These are phyloP conservation scores for Caenorhabditis sp. DNA, from an alignment of 2,888 invertebrate genomes.

Conservation along the genomic window DNA sequence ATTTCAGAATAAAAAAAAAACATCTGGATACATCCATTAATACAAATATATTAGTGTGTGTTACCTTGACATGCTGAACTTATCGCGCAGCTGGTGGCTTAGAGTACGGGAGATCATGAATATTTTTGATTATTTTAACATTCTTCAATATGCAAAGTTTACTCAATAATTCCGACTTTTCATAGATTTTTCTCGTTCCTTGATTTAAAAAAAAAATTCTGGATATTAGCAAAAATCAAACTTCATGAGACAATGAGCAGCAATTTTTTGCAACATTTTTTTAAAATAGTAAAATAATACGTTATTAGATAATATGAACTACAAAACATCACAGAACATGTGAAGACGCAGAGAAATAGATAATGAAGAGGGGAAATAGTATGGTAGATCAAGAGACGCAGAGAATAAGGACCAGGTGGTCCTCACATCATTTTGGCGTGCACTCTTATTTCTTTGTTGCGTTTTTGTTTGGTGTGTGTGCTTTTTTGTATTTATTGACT, in stretches of 20 bases:
- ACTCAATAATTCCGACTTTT: no score
- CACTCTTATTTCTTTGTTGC: background rate
- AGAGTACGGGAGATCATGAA: conserved; percentile 67
- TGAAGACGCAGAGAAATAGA: background rate
- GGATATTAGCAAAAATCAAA: no score
- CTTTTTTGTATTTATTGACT: no score
- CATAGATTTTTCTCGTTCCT: no score
- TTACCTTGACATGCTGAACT: conserved; percentile 45
- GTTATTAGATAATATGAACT: no score
- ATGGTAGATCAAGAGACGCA: conserved; percentile 8
- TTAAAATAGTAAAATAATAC: no score
- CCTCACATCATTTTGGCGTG: conserved; percentile 2
- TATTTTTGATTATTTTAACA: conserved; percentile 67
- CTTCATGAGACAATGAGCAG: no score
- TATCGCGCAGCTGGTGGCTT: conserved; percentile 48
- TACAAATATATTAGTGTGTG: no score
- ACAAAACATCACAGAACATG: background rate
- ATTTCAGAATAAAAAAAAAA: background rate
- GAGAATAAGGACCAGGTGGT: conserved; percentile 1
- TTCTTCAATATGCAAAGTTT: conserved; percentile 55
- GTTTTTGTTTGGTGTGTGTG: no score
- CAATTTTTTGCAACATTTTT: conserved; percentile 57
- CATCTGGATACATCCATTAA: background rate
- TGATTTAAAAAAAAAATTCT: no score
- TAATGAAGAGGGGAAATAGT: background rate